Base-by-base conservation (phyloP, 2,888 invertebrate species). In the Hydrotaea diabolus region DNA sequence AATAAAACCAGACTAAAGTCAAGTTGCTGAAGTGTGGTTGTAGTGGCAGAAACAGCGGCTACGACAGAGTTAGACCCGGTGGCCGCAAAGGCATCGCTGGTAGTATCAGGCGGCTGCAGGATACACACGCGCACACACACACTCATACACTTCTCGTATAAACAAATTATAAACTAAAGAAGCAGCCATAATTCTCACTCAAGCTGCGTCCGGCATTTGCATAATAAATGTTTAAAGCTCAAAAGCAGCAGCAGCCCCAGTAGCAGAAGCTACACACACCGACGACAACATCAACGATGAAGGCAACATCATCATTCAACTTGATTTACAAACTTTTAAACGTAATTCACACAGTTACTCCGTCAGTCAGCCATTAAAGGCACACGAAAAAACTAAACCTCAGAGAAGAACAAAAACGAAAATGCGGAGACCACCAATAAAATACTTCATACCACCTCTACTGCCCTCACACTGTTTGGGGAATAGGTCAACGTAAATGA, bases 251-350 rank as follows among this genome's bases (percentile, higher is more conserved):
- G 59, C 26, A 66, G 77, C 26, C 19, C 0, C 39, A 46, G 21
- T 21, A 21, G 17, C 23, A 69, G n/a, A 15, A 23, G 15, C 21
- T 15, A 19, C 17, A 46, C n/a, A 13, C 23, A 21, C 39, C 66
- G 17, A 55, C 19, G 36, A 13, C 71, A 78, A 21, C 66, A 71
- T 19, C 39, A 59, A 59, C 46, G 39, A 80, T 19, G n/a, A 36
- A 13, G 19, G 46, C 73, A 74, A 74, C 74, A 74, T 69, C 78
- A 74, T 81, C 72, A 85, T 85, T 85, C 82, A 82, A 85, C 59
- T 82, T 79, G 85, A 85, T 85, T 85, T 82, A 77, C 85, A 82
- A 82, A 85, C 76, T 82, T 85, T 85, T 55, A 85, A 85, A 85
- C 49, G 78, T 76, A 76, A 81, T 79, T 85, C 85, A 74, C 73